Percentiles rank a stretch among this genome's conserved stretches.
These are phyloP conservation scores for Scarus forsteni DNA, from an alignment of 2,797 vertebrate species.

Conservation along the genomic window DNA sequence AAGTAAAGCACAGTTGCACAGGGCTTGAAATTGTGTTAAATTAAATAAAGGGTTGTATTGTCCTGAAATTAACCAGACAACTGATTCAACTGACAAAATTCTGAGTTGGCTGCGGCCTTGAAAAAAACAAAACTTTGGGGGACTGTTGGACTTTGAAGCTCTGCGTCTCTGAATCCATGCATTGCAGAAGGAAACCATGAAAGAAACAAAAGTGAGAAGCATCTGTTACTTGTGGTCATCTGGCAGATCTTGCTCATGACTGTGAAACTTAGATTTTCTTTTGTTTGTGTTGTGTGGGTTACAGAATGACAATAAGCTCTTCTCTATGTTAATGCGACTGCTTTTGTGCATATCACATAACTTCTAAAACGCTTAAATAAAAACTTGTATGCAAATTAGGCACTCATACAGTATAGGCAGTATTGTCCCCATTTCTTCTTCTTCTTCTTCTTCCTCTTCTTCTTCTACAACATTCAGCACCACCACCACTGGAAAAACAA, in stretches of 20 bases:
- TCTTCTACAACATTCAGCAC: constrained; percentile 47
- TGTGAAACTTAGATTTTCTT: constrained; percentile 23
- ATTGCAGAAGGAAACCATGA: constrained; percentile 4
- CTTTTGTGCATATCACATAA: constrained; percentile 48
- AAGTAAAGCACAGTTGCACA: no score
- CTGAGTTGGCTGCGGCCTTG: not conserved
- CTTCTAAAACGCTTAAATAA: constrained; percentile 53
- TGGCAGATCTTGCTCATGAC: constrained; percentile 14
- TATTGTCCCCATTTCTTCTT: constrained; percentile 58
- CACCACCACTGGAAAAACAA: constrained; percentile 61
- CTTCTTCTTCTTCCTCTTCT: not conserved
- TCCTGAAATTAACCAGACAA: not conserved
- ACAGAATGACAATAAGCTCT: constrained; percentile 49
- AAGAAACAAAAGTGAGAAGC: constrained; percentile 1
- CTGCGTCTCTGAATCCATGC: constrained; percentile 4
- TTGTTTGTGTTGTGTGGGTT: constrained; percentile 18
- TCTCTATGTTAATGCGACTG: constrained; percentile 47
- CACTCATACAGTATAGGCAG: constrained; percentile 81
- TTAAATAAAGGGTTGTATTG: not conserved
- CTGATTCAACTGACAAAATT: not conserved
- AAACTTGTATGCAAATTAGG: constrained; percentile 76
- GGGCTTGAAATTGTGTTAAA: not conserved
- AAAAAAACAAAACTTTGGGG: not conserved
- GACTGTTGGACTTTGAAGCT: not conserved
- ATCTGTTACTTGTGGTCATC: constrained; percentile 11